Evolutionary conservation across 2,113 vertebrate genomes (phyloP).

Genomic region (Megaleporinus macrocephalus): DNA sequence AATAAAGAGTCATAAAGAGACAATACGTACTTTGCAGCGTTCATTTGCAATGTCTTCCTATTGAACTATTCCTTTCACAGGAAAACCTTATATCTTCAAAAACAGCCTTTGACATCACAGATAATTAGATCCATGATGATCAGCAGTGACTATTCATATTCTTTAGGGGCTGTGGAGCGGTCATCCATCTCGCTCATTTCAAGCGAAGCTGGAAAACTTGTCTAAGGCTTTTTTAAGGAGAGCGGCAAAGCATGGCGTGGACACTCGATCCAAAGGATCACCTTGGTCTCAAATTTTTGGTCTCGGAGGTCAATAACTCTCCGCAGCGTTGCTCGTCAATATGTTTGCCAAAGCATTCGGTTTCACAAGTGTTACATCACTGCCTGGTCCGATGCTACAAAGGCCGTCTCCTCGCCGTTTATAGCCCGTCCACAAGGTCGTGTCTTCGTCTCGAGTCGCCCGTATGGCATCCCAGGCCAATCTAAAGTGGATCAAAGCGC

Average conservation of each 20-base stretch:
- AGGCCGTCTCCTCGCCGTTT: conserved; percentile 22
- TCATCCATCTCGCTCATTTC: neutral
- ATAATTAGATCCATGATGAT: neutral
- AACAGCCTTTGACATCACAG: neutral
- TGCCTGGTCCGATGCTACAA: neutral
- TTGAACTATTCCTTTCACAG: neutral
- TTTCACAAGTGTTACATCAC: conserved; percentile 34
- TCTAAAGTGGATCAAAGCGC: conserved; percentile 35
- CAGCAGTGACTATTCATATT: neutral
- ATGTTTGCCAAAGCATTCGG: conserved; percentile 31
- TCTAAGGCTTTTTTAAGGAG: neutral
- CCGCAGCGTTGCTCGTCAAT: neutral
- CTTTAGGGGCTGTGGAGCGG: neutral
- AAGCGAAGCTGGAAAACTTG: neutral
- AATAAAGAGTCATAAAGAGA: neutral
- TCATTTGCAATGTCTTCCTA: neutral
- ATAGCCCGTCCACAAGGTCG: conserved; percentile 45
- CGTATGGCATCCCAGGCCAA: neutral
- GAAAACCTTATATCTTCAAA: neutral
- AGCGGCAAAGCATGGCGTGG: neutral
- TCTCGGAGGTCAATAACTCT: conserved; percentile 5
- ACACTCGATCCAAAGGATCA: neutral
- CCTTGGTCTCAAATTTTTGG: neutral
- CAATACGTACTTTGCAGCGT: conserved; percentile 2
- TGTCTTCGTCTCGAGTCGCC: conserved; percentile 36